Base-by-base conservation (phyloP, 2,888 invertebrate genomes). In the Drosophila niveifrons region DNA sequence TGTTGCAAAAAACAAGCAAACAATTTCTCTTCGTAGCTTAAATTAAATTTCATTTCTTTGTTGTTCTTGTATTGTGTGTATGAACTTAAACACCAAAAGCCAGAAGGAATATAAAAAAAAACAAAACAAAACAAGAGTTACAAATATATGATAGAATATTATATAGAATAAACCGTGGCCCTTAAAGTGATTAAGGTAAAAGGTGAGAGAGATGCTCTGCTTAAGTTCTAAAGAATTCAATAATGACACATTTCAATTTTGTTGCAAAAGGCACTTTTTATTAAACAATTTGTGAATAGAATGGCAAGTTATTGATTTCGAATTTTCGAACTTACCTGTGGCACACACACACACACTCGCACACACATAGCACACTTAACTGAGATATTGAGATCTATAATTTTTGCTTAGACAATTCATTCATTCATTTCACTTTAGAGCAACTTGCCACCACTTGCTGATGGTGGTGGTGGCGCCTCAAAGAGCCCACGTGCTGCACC, bases 161-260 rank as follows among this genome's bases (percentile, higher is more conserved):
- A 48, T 52, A 13, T 43, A 50, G 13, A 41, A 61, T 69, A 72
- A 56, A 64, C 85, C 80, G 75, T 78, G 73, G 80, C 85, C 82
- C 68, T 74, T 72, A 46, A 46, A 17, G 48, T 65, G 67, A 57
- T 53, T 55, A 48, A 23, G 23, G 23, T 23, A 23, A 58, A 23
- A 58, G 11, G 1, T 52, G 10, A n/a, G n/a, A n/a, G n/a, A n/a
- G n/a, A 10, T 7, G 48, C 10, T 17, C 8, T 23, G 61, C 83
- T 84, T 84, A 83, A 18, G 18, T 11, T 44, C 82, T 78, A 85
- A 50, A 70, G 28, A 76, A 81, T 84, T 70, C 82, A 86, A 88
- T 86, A 88, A 86, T 74, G 79, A 88, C 85, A 87, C 86, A 83
- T 78, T 85, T 84, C 75, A 83, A 83, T 81, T 84, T 82, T 84